A percentile compares a stretch with the other conserved stretches of the same genome.
Evolutionary conservation across 2,113 vertebrate genomes (phyloP).

Genomic region (Chiloscyllium plagiosum): DNA sequence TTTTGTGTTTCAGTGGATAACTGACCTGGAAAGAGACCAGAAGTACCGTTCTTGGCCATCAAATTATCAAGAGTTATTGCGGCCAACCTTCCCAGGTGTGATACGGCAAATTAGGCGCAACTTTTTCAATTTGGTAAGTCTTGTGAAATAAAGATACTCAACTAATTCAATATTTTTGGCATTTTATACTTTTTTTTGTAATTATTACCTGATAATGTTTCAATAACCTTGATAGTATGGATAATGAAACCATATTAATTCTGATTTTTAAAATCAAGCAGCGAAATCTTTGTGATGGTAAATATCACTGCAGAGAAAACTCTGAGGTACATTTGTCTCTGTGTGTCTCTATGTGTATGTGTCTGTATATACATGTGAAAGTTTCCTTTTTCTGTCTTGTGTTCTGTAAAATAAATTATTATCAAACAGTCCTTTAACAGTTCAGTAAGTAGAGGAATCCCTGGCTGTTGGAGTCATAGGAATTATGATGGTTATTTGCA

Average conservation of each 20-base stretch:
- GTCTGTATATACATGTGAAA: too few relatives aligned
- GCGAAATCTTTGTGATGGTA: not conserved
- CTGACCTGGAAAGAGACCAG: conserved; percentile 82
- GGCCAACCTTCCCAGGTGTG: conserved; percentile 71
- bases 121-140: conserved; percentile 87
- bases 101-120: conserved; percentile 81
- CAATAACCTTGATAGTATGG: not conserved
- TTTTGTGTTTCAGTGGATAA: conserved; percentile 75
- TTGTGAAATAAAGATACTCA: not conserved
- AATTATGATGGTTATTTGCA: too few relatives aligned
- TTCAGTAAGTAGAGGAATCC: too few relatives aligned
- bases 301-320: not conserved
- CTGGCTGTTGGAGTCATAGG: too few relatives aligned
- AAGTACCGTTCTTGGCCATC: conserved; percentile 75
- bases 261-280: not conserved
- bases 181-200: not conserved
- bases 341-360: too few relatives aligned
- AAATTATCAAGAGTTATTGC: conserved; percentile 76
- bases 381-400: too few relatives aligned
- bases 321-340: too few relatives aligned
- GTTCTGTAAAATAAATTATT: too few relatives aligned
- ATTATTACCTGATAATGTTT: not conserved
- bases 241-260: not conserved
- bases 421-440: too few relatives aligned
- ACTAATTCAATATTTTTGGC: not conserved